phyloP scores from a whole-genome alignment of 2,113 vertebrate genomes.

The Xenopus tropicalis region DNA sequence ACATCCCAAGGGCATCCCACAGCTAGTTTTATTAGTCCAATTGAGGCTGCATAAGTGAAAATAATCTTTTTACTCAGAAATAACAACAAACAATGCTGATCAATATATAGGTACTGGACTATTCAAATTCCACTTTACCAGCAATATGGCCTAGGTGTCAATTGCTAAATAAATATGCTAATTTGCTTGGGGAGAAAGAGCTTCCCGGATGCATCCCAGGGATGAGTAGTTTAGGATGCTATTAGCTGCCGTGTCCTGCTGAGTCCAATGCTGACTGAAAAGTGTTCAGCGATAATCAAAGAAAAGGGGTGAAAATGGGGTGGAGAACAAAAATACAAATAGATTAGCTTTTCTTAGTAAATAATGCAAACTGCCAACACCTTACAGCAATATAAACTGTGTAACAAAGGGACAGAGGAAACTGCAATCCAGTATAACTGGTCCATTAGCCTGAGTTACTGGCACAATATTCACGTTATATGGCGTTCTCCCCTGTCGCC shows the following conservation, averaged over 20 bases:
- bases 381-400: not conserved
- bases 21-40: no score
- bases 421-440: not conserved
- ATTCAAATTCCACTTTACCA: not conserved
- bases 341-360: not conserved
- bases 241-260: conserved; percentile 12
- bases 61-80: no score
- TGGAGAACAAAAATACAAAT: conserved; percentile 7
- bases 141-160: not conserved
- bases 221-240: not conserved
- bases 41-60: no score
- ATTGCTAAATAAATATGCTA: conserved; percentile 50
- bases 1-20: no score
- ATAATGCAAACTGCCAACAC: not conserved
- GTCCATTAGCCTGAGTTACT: not conserved
- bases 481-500: no score
- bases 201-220: conserved; percentile 30
- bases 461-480: no score
- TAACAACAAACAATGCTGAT: no score
- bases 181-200: not conserved
- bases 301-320: conserved; percentile 13
- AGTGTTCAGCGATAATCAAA: conserved; percentile 4
- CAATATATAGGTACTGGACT: not conserved
- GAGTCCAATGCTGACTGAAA: conserved; percentile 26
- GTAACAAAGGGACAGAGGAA: not conserved